Evolutionary conservation across 2,797 vertebrate species (phyloP).

Genomic region (Enteromius anoplus): DNA sequence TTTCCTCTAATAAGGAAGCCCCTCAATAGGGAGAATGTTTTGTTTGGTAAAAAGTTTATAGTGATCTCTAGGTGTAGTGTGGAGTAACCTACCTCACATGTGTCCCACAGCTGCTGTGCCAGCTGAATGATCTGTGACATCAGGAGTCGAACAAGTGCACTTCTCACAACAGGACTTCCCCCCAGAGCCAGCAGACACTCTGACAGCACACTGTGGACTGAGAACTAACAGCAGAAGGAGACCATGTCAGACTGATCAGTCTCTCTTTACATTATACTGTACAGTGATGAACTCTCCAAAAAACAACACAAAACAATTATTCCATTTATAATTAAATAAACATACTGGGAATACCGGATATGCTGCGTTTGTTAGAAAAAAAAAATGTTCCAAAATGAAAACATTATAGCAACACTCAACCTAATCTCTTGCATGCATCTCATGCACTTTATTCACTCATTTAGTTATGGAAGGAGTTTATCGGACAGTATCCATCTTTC

Average conservation of each 20-base stretch:
- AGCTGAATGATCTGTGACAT: conserved; percentile 78
- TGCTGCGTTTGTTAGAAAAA: no score
- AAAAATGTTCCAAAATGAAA: no score
- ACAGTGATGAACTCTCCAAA: background rate
- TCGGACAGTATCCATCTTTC: no score
- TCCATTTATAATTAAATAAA: background rate
- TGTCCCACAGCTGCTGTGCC: conserved; percentile 76
- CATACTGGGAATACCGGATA: background rate
- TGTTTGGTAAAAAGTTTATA: background rate
- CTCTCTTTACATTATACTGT: background rate
- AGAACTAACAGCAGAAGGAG: conserved; percentile 72
- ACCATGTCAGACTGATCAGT: background rate
- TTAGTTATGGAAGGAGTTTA: no score
- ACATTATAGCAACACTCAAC: no score
- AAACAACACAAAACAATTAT: background rate
- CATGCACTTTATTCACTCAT: no score
- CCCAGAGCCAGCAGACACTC: conserved; percentile 80
- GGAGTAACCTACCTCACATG: conserved; percentile 63
- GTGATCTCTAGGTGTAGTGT: background rate
- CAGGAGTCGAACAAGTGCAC: conserved; percentile 77
- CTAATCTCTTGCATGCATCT: no score
- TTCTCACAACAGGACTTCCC: conserved; percentile 74
- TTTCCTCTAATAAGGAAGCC: background rate
- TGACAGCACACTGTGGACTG: conserved; percentile 70
- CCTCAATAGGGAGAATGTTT: background rate